phyloP scores from a whole-genome alignment of 2,797 vertebrate genomes.

The Toxotes lorentzi region DNA sequence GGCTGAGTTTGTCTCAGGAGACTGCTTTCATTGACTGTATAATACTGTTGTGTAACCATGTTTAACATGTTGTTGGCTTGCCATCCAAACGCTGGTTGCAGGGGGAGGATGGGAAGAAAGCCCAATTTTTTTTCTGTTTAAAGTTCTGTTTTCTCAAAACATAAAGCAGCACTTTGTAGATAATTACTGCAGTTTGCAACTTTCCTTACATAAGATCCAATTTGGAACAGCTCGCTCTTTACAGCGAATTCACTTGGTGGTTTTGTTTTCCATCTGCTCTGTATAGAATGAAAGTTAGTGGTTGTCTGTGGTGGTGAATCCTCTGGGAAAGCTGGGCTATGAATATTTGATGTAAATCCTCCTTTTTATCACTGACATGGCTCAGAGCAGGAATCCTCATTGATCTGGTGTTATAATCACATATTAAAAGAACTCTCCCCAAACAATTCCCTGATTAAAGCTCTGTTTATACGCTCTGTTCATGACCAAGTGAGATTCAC shows the following conservation, averaged over 20 bases:
- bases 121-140: conserved; percentile 27
- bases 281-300: conserved; percentile 72
- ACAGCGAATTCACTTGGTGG: conserved; percentile 51
- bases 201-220: conserved; percentile 59
- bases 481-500: conserved; percentile 66
- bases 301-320: conserved; percentile 73
- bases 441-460: conserved; percentile 84
- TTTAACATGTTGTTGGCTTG: conserved; percentile 51
- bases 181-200: conserved; percentile 65
- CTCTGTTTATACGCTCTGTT: conserved; percentile 73
- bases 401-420: conserved; percentile 86
- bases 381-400: conserved; percentile 80
- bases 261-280: conserved; percentile 73
- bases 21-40: conserved; percentile 39
- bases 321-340: conserved; percentile 70
- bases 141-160: conserved; percentile 52
- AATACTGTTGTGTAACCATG: conserved; percentile 43
- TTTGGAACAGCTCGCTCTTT: conserved; percentile 66
- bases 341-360: conserved; percentile 87
- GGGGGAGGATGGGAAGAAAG: conserved; percentile 16
- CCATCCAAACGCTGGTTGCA: conserved; percentile 20
- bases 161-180: conserved; percentile 63
- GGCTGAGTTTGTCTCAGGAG: conserved; percentile 47
- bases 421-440: conserved; percentile 83
- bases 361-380: conserved; percentile 80